Percentiles rank a stretch among this genome's conserved stretches.
Conservation (phyloP, 1,140 invertebrate genomes). For the Coboldia fuscipes region DNA sequence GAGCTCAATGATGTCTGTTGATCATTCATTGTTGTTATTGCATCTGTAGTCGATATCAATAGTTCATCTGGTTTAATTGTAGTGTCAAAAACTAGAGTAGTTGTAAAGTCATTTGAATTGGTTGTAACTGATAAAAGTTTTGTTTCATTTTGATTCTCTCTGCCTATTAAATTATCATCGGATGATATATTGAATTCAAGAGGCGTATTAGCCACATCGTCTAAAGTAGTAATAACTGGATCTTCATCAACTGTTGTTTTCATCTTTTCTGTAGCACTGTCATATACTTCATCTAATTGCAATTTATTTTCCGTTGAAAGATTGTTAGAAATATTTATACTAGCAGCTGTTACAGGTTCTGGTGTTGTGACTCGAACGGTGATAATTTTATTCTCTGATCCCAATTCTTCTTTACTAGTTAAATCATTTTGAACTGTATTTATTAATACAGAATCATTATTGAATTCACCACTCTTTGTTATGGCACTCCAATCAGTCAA, state of each 20-base stretch:
- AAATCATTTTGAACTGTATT: background rate
- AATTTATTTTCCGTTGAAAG: too few species aligned
- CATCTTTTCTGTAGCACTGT: too few species aligned
- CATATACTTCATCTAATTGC: too few species aligned
- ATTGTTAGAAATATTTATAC: too few species aligned
- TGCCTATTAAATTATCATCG: too few species aligned
- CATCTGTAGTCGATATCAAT: background rate
- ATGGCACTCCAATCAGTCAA: background rate
- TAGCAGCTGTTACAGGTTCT: background rate
- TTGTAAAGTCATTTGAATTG: too few species aligned
- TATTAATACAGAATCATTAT: background rate
- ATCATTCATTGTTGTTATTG: background rate
- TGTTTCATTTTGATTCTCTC: too few species aligned
- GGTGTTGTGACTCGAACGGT: background rate
- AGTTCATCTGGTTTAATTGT: background rate
- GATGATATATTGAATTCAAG: too few species aligned
- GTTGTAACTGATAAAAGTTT: too few species aligned
- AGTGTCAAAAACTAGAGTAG: background rate
- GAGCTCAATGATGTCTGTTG: background rate
- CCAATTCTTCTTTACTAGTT: background rate
- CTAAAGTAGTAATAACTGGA: too few species aligned
- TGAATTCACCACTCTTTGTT: background rate
- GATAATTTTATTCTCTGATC: conserved; percentile 1
- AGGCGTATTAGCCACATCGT: too few species aligned
- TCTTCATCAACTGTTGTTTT: too few species aligned